phyloP scores from a whole-genome alignment of 2,113 vertebrate genomes.

The Balaeniceps rex region DNA sequence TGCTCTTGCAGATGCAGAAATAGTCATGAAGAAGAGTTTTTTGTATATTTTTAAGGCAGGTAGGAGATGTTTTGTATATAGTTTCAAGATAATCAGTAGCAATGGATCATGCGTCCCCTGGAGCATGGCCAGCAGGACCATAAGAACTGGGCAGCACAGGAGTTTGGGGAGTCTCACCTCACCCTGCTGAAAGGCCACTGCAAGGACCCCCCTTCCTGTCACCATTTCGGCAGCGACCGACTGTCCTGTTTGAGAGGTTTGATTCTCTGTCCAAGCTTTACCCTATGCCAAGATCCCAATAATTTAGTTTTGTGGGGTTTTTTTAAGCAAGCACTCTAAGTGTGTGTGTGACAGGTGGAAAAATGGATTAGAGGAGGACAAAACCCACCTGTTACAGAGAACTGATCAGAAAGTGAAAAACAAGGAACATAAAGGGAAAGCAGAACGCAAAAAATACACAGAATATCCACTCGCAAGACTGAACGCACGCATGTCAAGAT shows the following conservation, averaged over 20 bases:
- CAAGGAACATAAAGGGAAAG: neutral
- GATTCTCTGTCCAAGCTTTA: neutral
- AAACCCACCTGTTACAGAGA: neutral
- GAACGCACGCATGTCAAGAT: neutral
- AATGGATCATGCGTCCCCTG: neutral
- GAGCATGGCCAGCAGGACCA: neutral
- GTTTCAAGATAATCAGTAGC: neutral
- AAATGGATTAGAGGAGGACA: neutral
- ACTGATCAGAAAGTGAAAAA: neutral
- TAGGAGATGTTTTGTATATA: neutral
- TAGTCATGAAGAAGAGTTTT: neutral
- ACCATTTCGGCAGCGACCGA: neutral
- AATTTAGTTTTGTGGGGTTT: neutral
- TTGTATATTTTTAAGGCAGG: neutral
- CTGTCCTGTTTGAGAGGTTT: neutral
- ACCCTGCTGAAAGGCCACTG: neutral
- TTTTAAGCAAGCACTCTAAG: too few species aligned
- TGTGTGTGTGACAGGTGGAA: neutral
- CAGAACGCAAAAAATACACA: neutral
- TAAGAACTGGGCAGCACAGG: neutral
- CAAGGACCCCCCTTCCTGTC: neutral
- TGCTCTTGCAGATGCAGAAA: neutral
- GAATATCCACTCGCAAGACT: neutral
- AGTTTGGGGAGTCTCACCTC: neutral
- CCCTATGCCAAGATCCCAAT: neutral